Base-by-base conservation (phyloP, 2,113 vertebrate species). In the Misgurnus anguillicaudatus region DNA sequence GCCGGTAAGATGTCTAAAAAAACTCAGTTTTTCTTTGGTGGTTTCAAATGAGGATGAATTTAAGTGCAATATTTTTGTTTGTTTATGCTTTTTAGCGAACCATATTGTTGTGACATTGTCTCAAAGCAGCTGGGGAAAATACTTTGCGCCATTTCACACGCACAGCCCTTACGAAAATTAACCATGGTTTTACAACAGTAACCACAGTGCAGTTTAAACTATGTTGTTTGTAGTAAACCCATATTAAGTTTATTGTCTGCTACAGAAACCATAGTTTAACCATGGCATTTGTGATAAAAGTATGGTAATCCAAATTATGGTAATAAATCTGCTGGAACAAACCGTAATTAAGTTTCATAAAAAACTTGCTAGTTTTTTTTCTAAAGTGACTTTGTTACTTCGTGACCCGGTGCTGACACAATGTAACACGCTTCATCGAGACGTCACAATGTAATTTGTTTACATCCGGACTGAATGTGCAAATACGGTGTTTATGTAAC, bases 131-230 rank as follows among this genome's bases (percentile, higher is more conserved):
- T 6, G 11, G 45, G 67, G 51, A 47, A 53, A 17, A 58, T 58
- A 57, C 53, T 78, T 82, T 79, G 64, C 81, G 81, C 81, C 81
- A 82, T 82, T 82, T 82, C 79, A 76, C 39, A 62, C 55, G 67
- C 67, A 17, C 17, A 31, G 24, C 24, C 2, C 24, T 31, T 31
- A 31, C 24, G 24, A 31, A 31, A 31, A 31, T 31, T 31, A 31
- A 31, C 24, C 24, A 31, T 31, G 24, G 24, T 31, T 31, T 31
- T 31, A 31, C 24, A 31, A 31, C 24, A 31, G 24, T 31, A 31
- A 31, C 24, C 24, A 31, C 24, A 31, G 24, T 31, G 24, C 24
- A 31, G 24, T 31, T 31, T 31, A 31, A 31, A 31, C 24, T 31
- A 31, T 31, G 24, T 31, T 31, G 24, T 31, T 31, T 31, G 24